Percentiles rank a stretch among this genome's conserved stretches.
Evolutionary conservation across 2,888 invertebrate species (phyloP).

Genomic region (Dioctria rufipes): DNA sequence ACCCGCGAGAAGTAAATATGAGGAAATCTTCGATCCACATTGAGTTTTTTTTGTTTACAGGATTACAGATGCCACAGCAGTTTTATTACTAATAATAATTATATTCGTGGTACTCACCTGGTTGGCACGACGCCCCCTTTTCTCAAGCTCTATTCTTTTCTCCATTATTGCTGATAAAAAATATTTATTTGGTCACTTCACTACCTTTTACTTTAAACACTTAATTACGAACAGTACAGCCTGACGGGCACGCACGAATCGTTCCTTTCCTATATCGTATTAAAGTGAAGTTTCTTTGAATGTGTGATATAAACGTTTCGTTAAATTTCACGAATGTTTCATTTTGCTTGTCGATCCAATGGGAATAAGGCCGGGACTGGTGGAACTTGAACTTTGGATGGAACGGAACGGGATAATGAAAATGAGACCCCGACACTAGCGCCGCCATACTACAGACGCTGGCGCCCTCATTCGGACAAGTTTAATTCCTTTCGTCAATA

Average conservation of each 20-base stretch:
- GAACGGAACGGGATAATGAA: conserved; percentile 1
- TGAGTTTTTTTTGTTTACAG: conserved; percentile 50
- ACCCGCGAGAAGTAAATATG: conserved; percentile 9
- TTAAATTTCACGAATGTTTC: background rate
- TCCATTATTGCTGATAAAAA: conserved; percentile 77
- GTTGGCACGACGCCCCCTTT: conserved; percentile 90
- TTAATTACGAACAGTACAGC: conserved; percentile 50
- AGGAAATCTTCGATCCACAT: conserved; percentile 38
- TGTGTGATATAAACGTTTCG: conserved; percentile 41
- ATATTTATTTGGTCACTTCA: conserved; percentile 50
- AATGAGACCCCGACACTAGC: no score
- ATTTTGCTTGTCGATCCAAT: background rate
- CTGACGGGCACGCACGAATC: conserved; percentile 53
- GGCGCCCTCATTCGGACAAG: no score
- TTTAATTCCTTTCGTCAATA: no score
- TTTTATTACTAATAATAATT: background rate
- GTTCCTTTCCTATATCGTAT: conserved; percentile 44
- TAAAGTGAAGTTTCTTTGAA: conserved; percentile 40
- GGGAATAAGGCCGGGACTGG: background rate
- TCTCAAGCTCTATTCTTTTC: conserved; percentile 95
- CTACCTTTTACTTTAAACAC: conserved; percentile 52
- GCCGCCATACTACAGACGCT: no score
- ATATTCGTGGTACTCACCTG: conserved; percentile 80
- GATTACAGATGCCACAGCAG: conserved; percentile 37
- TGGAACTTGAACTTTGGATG: background rate